Percentiles rank a stretch among this genome's conserved stretches.
Conservation (phyloP, 2,113 vertebrate genomes). For the Chrysochloris asiatica region DNA sequence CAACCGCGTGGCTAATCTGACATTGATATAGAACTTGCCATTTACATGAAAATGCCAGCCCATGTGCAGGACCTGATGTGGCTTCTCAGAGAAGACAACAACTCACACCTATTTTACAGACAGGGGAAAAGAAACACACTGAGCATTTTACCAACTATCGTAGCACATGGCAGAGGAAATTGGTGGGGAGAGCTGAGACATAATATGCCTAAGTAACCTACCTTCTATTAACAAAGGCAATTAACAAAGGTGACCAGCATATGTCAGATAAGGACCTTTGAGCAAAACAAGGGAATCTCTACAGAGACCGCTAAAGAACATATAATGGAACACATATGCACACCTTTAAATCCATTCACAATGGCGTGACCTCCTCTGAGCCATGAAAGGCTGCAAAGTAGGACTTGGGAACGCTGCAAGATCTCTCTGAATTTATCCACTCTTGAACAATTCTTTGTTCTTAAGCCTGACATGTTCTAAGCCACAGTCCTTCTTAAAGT, state of each 20-base stretch:
- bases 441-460: not conserved
- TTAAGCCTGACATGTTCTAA: not conserved
- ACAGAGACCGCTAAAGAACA: not conserved
- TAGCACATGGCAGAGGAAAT: not conserved
- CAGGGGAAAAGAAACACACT: rapidly evolving
- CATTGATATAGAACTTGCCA: constrained; percentile 66
- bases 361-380: not conserved
- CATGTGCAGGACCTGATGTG: not conserved
- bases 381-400: rapidly evolving
- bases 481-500: not conserved
- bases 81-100: not conserved
- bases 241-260: too few species aligned
- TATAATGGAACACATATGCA: rapidly evolving
- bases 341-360: rapidly evolving
- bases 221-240: not conserved
- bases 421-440: too few species aligned
- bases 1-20: constrained; percentile 53
- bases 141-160: not conserved
- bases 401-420: not conserved
- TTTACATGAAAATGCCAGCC: constrained; percentile 76
- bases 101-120: not conserved
- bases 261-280: not conserved
- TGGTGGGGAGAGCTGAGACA: too few species aligned
- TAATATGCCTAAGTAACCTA: too few species aligned
- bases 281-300: not conserved